These are phyloP conservation scores for Tupiocoris notatus DNA, from an alignment of 2,888 invertebrate genomes.

Conservation along the genomic window DNA sequence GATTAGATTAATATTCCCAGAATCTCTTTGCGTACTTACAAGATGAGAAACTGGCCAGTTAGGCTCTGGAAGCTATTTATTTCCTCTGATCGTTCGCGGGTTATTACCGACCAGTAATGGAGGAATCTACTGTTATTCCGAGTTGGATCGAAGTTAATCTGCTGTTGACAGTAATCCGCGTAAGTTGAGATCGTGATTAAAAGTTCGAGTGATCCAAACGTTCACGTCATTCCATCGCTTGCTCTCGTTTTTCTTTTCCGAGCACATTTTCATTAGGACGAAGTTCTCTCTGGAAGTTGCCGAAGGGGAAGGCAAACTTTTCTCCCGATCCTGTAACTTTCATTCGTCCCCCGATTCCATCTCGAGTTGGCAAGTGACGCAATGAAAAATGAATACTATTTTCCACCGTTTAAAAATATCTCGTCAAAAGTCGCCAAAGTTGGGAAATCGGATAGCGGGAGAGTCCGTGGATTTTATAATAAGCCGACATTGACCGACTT, in stretches of 20 bases:
- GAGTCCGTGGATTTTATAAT: no score
- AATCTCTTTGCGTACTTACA: no score
- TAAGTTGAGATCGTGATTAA: neutral
- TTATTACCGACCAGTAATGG: no score
- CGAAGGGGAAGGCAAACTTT: neutral
- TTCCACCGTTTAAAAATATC: neutral
- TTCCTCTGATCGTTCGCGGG: no score
- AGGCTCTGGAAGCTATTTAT: no score
- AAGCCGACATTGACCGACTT: no score
- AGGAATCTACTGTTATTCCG: no score
- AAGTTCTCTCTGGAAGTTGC: neutral
- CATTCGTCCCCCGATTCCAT: neutral
- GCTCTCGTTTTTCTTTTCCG: neutral
- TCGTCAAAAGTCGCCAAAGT: no score
- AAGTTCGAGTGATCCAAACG: neutral
- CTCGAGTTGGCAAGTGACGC: neutral
- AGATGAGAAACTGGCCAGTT: no score
- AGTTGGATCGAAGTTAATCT: neutral
- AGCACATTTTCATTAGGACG: neutral
- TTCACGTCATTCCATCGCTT: neutral
- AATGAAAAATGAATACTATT: neutral
- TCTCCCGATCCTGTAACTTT: neutral
- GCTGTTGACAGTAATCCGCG: neutral
- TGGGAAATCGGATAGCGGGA: no score
- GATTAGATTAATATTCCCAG: no score